Evolutionary conservation across 2,113 vertebrate genomes (phyloP).

Genomic region (Apodemus speciosus): DNA sequence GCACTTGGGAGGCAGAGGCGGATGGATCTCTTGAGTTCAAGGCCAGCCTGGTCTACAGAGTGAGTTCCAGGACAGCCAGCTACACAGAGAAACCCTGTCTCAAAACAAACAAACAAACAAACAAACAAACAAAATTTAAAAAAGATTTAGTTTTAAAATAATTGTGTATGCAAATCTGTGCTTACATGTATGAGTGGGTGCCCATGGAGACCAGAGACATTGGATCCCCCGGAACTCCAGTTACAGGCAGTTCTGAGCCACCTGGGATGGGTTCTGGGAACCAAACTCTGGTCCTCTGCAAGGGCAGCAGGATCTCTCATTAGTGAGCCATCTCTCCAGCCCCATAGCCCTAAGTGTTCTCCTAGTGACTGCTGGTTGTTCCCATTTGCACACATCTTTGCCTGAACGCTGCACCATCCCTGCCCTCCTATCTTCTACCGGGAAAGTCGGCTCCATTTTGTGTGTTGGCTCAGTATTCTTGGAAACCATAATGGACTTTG

Average conservation of each 20-base stretch:
- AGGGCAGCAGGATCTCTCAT: neutral
- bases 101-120: too few species aligned
- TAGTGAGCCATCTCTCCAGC: neutral
- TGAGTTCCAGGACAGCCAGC: too few species aligned
- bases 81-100: too few species aligned
- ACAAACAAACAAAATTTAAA: too few species aligned
- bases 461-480: conserved; percentile 5
- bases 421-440: neutral
- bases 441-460: conserved; percentile 33
- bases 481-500: conserved; percentile 24
- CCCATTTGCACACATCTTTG: neutral
- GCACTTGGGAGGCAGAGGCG: too few species aligned
- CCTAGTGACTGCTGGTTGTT: neutral
- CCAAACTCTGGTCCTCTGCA: neutral
- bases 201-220: neutral
- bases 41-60: too few species aligned
- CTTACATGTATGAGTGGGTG: too few species aligned
- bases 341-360: neutral
- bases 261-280: neutral
- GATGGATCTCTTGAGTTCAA: too few species aligned
- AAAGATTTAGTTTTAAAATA: neutral
- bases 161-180: neutral
- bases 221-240: neutral
- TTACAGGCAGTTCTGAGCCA: neutral
- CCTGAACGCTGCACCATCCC: neutral